These are phyloP conservation scores for Drosophila koepferae DNA, from an alignment of 2,888 invertebrate species.

Conservation along the genomic window DNA sequence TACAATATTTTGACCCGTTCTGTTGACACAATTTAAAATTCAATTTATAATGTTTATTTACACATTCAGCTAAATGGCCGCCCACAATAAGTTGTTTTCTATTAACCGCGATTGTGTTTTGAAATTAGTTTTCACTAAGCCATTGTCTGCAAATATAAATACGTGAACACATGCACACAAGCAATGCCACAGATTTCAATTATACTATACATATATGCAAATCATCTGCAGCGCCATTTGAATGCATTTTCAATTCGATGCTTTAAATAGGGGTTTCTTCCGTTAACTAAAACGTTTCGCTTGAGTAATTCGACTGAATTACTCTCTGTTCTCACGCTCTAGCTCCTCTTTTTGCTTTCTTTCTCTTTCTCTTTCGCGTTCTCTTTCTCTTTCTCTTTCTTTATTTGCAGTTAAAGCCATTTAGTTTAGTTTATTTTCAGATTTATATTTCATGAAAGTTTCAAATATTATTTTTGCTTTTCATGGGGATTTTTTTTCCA, in stretches of 20 bases:
- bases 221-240: neutral
- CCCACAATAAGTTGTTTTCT: slow-evolving; percentile 12
- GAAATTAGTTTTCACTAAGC: slow-evolving; percentile 49
- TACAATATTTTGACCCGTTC: slow-evolving; percentile 62
- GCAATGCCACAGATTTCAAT: slow-evolving; percentile 8
- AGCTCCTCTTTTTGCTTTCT: neutral
- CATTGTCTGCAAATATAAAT: slow-evolving; percentile 45
- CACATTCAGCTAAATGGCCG: slow-evolving; percentile 44
- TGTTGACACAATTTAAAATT: slow-evolving; percentile 73
- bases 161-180: neutral
- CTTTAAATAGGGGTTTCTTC: neutral
- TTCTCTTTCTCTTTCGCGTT: neutral
- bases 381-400: neutral
- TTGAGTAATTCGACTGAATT: neutral
- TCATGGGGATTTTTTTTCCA: neutral
- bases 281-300: slow-evolving; percentile 3
- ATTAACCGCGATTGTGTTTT: slow-evolving; percentile 35
- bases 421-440: neutral
- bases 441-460: neutral
- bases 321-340: neutral
- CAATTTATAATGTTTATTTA: slow-evolving; percentile 71
- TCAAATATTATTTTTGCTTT: slow-evolving; percentile 2
- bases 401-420: neutral
- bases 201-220: slow-evolving; percentile 5
- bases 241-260: neutral